Base-by-base conservation (phyloP, 1,140 invertebrate species). In the Pseudachorutes palmiensis region DNA sequence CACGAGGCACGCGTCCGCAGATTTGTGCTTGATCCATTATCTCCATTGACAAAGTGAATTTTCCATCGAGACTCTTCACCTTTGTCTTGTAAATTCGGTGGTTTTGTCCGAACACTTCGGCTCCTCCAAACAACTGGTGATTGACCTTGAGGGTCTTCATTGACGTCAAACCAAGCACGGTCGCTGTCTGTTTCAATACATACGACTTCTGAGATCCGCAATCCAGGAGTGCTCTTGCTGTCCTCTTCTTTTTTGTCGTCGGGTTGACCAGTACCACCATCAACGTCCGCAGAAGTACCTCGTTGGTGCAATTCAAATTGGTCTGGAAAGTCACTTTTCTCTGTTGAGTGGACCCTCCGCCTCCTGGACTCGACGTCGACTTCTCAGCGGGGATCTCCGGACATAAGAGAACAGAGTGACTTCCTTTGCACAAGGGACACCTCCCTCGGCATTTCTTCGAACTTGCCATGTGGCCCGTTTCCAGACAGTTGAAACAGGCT, bases 401-500 rank as follows among this genome's bases (percentile, higher is more conserved):
- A n/a, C 67, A 69, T 58, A 69, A 62, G 1, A 65, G 1, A 0
- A 51, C 22, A n/a, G 29, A 1, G 45, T 57, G 26, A 29, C 45
- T 60, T n/a, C 31, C 29, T 5, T 32, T 24, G 30, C 68, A 69
- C 0, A 51, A 3, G 9, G 55, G 2, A 31, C 68, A 70, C 28
- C 31, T 62, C 1, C 30, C 45, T 16, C 19, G 31, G 31, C 0
- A 28, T 28, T 36, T 59, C 16, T 59, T 66, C 0, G 32, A 1
- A 1, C 24, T 49, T 9, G 59, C 0, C 14, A 1, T 1, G 29
- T 70, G 68, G 9, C 63, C 63, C 12, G 0, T 30, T 33, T 29
- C 33, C 0, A 70, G 61, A 59, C 68, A 70, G 2, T 33, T 19
- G 5, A 41, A 41, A 33, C 68, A 70, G 31, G 12, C 1, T 1